A percentile compares a stretch with the other conserved stretches of the same genome.
Evolutionary conservation across 2,888 invertebrate species (phyloP).

Genomic region (Brassicogethes aeneus): DNA sequence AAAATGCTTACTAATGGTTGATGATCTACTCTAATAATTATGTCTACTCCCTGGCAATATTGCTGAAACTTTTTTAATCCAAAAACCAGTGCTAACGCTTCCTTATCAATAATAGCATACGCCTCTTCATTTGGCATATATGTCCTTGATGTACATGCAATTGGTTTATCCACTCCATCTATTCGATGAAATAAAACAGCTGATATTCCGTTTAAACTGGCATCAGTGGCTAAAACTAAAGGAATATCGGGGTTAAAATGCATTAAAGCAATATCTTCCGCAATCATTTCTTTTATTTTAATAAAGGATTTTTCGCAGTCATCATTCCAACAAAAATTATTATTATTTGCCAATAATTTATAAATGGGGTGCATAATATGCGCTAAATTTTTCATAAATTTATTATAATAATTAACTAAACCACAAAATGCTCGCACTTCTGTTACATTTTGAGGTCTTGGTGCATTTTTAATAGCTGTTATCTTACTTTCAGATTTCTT

Average conservation of each 20-base stretch:
- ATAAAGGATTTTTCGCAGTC: constrained; percentile 7
- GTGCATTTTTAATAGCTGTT: neutral
- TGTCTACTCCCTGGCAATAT: constrained; percentile 26
- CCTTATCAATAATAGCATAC: constrained; percentile 18
- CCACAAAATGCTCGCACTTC: constrained; percentile 4
- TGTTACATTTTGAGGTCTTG: constrained; percentile 4
- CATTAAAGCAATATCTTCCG: constrained; percentile 5
- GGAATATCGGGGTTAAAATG: constrained; percentile 12
- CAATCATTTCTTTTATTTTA: constrained; percentile 8
- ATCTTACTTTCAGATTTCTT: constrained; percentile 2
- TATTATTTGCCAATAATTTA: constrained; percentile 4
- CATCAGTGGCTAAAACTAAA: constrained; percentile 13
- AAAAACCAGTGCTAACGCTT: constrained; percentile 28
- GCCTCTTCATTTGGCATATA: constrained; percentile 19
- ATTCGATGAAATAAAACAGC: constrained; percentile 6
- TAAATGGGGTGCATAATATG: constrained; percentile 2
- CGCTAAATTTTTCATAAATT: constrained; percentile 5
- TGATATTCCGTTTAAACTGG: constrained; percentile 9
- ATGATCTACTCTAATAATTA: constrained; percentile 27
- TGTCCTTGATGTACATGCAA: constrained; percentile 22
- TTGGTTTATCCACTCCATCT: constrained; percentile 14
- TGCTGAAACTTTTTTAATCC: constrained; percentile 27
- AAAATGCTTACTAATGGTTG: constrained; percentile 26
- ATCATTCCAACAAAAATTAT: constrained; percentile 6
- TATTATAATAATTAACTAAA: constrained; percentile 6